A percentile compares a stretch with the other conserved stretches of the same genome.
Conservation (phyloP, 2,797 vertebrate species). For the Falco biarmicus region DNA sequence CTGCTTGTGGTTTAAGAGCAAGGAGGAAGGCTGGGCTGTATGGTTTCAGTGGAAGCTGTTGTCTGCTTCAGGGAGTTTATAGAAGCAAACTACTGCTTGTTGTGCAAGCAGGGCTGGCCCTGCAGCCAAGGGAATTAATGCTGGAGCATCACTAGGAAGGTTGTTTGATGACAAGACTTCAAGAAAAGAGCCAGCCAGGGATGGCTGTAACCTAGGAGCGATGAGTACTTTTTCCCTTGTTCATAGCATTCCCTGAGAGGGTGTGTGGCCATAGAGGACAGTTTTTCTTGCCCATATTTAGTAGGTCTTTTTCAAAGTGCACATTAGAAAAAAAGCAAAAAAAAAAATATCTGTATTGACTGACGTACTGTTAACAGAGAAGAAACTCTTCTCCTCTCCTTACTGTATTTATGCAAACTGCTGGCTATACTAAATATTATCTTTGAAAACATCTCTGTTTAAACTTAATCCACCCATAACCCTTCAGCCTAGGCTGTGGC, state of each 20-base stretch:
- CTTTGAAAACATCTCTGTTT: constrained; percentile 32
- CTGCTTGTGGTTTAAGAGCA: neutral
- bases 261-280: neutral
- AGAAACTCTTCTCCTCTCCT: neutral
- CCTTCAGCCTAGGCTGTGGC: neutral
- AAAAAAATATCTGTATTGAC: neutral
- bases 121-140: accelerated
- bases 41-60: neutral
- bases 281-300: neutral
- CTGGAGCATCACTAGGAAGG: neutral
- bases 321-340: neutral
- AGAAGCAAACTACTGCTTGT: neutral
- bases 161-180: neutral
- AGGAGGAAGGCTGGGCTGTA: neutral
- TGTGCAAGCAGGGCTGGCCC: neutral
- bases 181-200: neutral
- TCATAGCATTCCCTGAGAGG: neutral
- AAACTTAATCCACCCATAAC: neutral
- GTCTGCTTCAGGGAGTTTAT: neutral
- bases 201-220: neutral
- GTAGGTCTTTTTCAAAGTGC: neutral
- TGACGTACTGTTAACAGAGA: neutral
- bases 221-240: neutral
- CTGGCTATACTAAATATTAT: neutral
- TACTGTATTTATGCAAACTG: neutral